Conservation (phyloP, 2,113 vertebrate species). For the Phocoena phocoena region DNA sequence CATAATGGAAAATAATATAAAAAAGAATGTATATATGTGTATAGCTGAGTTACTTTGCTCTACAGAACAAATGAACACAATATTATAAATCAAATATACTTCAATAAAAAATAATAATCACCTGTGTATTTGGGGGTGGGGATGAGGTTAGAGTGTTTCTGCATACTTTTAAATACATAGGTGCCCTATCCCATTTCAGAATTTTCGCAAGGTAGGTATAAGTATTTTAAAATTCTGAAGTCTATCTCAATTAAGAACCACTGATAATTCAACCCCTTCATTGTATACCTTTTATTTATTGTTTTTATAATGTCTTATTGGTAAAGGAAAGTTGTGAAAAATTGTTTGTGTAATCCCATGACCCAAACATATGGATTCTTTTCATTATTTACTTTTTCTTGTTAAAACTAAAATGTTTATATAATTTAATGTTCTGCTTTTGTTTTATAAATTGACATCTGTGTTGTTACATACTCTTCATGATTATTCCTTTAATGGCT, state of each 20-base stretch:
- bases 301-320: slow-evolving; percentile 18
- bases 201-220: slow-evolving; percentile 2
- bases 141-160: background rate
- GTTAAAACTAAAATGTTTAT: background rate
- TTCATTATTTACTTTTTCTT: slow-evolving; percentile 13
- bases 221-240: background rate
- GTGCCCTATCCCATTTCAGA: background rate
- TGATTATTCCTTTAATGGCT: background rate
- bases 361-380: background rate
- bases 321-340: slow-evolving; percentile 46
- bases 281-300: slow-evolving; percentile 39
- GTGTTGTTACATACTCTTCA: background rate
- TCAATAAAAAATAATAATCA: background rate
- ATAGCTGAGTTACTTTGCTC: background rate
- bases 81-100: background rate
- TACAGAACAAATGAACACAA: background rate
- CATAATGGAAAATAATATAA: background rate
- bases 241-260: background rate
- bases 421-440: slow-evolving; percentile 19
- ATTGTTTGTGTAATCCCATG: background rate
- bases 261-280: background rate
- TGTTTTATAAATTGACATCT: background rate
- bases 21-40: background rate
- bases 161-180: background rate
- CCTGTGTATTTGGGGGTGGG: background rate